These are phyloP conservation scores for Pseudorectes ferrugineus DNA, from an alignment of 2,113 vertebrate species.

Conservation along the genomic window DNA sequence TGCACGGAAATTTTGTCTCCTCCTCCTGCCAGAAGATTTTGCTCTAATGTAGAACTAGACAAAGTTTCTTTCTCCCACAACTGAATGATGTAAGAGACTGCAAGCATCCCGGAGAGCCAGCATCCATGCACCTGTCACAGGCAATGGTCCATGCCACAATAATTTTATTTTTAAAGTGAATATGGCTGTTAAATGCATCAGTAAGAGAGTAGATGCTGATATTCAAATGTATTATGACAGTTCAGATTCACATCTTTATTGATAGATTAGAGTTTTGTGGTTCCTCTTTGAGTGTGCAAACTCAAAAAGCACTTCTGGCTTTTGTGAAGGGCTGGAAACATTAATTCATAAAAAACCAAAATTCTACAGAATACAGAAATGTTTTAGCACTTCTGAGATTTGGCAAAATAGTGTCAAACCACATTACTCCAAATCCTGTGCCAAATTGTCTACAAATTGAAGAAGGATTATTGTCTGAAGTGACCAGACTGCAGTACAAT, in stretches of 20 bases:
- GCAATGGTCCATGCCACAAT: neutral
- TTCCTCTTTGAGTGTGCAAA: neutral
- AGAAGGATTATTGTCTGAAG: neutral
- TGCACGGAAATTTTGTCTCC: neutral
- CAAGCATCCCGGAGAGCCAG: neutral
- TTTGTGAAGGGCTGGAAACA: neutral
- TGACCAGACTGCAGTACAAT: neutral
- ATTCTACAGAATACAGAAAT: neutral
- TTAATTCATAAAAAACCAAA: neutral
- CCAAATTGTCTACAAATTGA: neutral
- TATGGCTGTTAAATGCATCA: neutral
- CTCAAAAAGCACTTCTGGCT: neutral
- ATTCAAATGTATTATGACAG: neutral
- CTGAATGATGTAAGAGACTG: neutral
- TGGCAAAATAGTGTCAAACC: neutral
- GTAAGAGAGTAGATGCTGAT: neutral
- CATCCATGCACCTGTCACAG: neutral
- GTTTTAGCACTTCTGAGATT: neutral
- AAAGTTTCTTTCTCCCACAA: neutral
- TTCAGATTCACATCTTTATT: neutral
- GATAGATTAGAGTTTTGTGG: neutral
- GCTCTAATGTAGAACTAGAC: neutral
- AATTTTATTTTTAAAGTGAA: neutral
- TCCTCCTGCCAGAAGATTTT: neutral
- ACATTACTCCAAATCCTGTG: neutral